A percentile compares a stretch with the other conserved stretches of the same genome.
Conservation (phyloP, 1,140 invertebrate genomes). For the Sitodiplosis mosellana region DNA sequence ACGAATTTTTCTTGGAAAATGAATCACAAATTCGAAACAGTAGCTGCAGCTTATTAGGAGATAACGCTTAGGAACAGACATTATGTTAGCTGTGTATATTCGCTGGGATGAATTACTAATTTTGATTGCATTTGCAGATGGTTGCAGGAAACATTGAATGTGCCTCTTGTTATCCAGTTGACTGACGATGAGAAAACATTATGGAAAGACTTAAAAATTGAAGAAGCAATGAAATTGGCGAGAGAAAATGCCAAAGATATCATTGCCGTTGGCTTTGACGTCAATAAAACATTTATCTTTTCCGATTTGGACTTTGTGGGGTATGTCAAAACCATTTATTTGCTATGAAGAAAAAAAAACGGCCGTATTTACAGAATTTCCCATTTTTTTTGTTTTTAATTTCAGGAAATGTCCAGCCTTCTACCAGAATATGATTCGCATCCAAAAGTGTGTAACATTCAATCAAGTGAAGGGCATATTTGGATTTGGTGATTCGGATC, state of each 20-base stretch:
- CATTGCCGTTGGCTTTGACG: conserved; percentile 93
- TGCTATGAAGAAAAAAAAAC: not conserved
- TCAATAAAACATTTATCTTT: conserved; percentile 95
- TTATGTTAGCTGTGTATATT: too few species aligned
- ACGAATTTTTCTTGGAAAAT: too few species aligned
- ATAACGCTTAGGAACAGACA: too few species aligned
- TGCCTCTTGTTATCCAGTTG: conserved; percentile 89
- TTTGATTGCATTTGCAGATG: conserved; percentile 73
- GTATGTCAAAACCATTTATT: conserved; percentile 32
- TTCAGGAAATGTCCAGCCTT: conserved; percentile 65
- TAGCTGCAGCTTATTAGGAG: too few species aligned
- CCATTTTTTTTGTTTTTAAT: too few species aligned
- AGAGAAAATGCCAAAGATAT: conserved; percentile 95
- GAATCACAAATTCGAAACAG: too few species aligned
- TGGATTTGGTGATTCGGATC: conserved; percentile 90
- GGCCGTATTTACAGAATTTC: not conserved
- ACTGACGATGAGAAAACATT: conserved; percentile 98
- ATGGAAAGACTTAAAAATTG: conserved; percentile 89
- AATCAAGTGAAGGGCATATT: conserved; percentile 96
- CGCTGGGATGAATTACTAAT: not conserved
- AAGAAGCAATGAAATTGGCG: conserved; percentile 72
- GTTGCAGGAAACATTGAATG: conserved; percentile 95
- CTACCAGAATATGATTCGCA: conserved; percentile 80
- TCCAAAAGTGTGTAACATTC: conserved; percentile 86
- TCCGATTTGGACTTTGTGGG: conserved; percentile 89